Conservation (phyloP, 2,888 invertebrate genomes). For the Aphodius sticticus region DNA sequence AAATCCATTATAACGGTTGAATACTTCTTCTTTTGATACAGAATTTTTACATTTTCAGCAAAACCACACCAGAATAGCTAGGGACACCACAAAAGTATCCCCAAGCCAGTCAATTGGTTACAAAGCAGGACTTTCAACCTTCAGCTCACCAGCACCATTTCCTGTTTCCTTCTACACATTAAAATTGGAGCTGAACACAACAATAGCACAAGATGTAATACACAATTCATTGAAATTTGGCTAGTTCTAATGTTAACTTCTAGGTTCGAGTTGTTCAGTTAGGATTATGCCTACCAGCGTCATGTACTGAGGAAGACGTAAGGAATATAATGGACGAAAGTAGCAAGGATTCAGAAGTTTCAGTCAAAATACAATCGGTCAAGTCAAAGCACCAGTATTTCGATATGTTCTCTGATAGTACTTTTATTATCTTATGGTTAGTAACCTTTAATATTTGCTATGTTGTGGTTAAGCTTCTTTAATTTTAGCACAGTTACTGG, state of each 20-base stretch:
- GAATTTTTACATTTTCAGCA: slow-evolving; percentile 29
- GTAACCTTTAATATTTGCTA: slow-evolving; percentile 46
- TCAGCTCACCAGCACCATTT: slow-evolving; percentile 67
- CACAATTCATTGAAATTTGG: slow-evolving; percentile 4
- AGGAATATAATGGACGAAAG: slow-evolving; percentile 64
- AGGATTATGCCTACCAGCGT: slow-evolving; percentile 78
- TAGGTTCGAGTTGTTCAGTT: slow-evolving; percentile 77
- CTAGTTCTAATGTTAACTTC: slow-evolving; percentile 34
- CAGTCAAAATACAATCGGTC: slow-evolving; percentile 69
- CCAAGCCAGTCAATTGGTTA: slow-evolving; percentile 53
- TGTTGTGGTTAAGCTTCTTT: slow-evolving; percentile 6
- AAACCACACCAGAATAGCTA: slow-evolving; percentile 54
- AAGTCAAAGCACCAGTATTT: slow-evolving; percentile 73
- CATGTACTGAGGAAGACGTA: slow-evolving; percentile 73
- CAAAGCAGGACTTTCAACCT: slow-evolving; percentile 47
- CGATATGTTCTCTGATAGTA: slow-evolving; percentile 71
- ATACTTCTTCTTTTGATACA: too few species aligned
- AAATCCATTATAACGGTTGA: background rate
- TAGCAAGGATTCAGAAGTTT: slow-evolving; percentile 61
- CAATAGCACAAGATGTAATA: slow-evolving; percentile 50
- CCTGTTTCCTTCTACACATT: slow-evolving; percentile 72
- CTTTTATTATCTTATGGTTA: slow-evolving; percentile 77
- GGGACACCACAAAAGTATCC: slow-evolving; percentile 56
- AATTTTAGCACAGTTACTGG: slow-evolving; percentile 63
- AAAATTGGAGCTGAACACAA: slow-evolving; percentile 66